Percentiles rank a stretch among this genome's conserved stretches.
Conservation (phyloP, 1,140 invertebrate species). For the Drosophila sp. region DNA sequence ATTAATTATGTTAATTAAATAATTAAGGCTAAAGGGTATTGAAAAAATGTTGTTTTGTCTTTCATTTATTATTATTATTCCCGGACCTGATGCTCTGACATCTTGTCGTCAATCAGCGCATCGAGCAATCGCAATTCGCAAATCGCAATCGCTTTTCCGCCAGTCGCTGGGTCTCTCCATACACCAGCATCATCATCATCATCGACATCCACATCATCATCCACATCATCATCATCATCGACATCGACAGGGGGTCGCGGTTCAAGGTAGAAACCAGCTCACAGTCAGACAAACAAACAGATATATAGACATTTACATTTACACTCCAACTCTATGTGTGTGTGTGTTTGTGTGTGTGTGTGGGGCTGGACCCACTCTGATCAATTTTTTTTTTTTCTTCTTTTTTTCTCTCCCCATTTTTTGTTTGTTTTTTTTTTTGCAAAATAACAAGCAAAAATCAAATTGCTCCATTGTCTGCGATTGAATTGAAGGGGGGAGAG, state of each 20-base stretch:
- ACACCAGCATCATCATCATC: background rate
- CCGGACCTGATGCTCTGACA: constrained; percentile 29
- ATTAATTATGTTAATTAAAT: no score
- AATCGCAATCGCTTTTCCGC: constrained; percentile 17
- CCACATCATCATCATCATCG: background rate
- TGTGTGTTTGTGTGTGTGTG: no score
- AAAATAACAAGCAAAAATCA: constrained; percentile 33
- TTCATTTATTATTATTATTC: background rate
- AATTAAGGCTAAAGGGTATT: background rate
- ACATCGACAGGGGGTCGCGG: constrained; percentile 42
- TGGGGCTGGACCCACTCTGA: constrained; percentile 33
- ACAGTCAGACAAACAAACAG: constrained; percentile 15
- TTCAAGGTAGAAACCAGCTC: constrained; percentile 48
- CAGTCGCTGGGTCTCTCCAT: constrained; percentile 14
- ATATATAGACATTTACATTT: constrained; percentile 5
- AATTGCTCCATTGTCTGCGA: constrained; percentile 33
- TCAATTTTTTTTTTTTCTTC: constrained; percentile 29
- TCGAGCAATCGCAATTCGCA: constrained; percentile 11
- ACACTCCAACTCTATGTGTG: no score
- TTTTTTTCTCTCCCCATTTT: constrained; percentile 2
- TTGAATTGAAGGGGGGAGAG: background rate
- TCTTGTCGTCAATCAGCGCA: constrained; percentile 39
- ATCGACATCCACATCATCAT: background rate
- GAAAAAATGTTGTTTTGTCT: background rate
- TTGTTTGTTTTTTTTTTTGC: constrained; percentile 12